These are phyloP conservation scores for Eulemur rubriventer DNA, from an alignment of 2,797 vertebrate genomes.

Conservation along the genomic window DNA sequence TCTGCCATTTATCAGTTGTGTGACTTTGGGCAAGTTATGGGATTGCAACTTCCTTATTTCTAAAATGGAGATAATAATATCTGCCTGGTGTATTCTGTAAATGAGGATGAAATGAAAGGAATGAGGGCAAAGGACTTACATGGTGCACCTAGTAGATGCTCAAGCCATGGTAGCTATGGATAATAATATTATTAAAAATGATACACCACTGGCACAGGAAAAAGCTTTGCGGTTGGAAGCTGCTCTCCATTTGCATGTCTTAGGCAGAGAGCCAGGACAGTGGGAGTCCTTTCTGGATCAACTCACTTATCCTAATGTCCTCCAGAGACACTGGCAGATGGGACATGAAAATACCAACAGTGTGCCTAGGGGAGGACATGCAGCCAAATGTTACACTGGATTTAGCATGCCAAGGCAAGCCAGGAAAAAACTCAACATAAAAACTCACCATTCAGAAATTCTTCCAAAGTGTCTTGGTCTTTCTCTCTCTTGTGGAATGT, in stretches of 20 bases:
- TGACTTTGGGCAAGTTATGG: constrained; percentile 1
- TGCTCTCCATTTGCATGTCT: constrained; percentile 55
- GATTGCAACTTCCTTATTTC: constrained; percentile 25
- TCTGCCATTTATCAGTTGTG: background rate
- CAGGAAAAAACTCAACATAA: constrained; percentile 21
- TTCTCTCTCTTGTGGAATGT: background rate
- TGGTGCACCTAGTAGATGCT: background rate
- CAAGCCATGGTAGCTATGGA: background rate
- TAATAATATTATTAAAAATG: constrained; percentile 33
- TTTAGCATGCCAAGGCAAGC: constrained; percentile 28
- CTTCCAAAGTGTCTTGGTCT: constrained; percentile 11
- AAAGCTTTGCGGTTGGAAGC: constrained; percentile 44
- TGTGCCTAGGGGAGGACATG: constrained; percentile 57
- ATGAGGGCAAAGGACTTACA: background rate
- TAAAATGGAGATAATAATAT: constrained; percentile 11
- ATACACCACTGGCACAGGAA: background rate
- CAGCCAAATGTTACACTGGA: constrained; percentile 67
- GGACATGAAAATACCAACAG: constrained; percentile 70
- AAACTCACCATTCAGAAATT: constrained; percentile 64
- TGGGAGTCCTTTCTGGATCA: constrained; percentile 71
- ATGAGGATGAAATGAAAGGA: constrained; percentile 13
- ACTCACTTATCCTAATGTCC: constrained; percentile 68
- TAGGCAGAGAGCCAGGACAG: constrained; percentile 69
- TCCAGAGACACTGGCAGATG: constrained; percentile 75
- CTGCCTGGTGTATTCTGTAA: constrained; percentile 26